Evolutionary conservation across 2,113 vertebrate genomes (phyloP), one percentile per base, ranked within the genome.

Genomic region (Planiliza haematocheilus): DNA sequence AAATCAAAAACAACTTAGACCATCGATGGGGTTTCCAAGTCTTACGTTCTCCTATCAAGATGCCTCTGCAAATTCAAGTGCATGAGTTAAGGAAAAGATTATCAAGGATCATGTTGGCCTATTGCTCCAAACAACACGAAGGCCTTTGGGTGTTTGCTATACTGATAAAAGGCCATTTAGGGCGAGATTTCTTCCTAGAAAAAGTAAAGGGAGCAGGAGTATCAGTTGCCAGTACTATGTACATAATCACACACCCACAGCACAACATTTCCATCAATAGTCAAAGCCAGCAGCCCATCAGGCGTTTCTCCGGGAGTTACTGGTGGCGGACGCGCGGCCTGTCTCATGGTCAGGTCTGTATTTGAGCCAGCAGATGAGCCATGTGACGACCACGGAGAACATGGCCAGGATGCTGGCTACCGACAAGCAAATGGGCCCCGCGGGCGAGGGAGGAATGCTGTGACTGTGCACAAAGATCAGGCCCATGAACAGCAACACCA

Each of bases 401-500:
- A 98, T 95, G 63, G 96, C 96, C 58, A 98, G 89, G 88, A 96
- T 95, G 92, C 96, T 96, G 84, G 96, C 96, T 4, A 97, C 95
- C 2, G 96, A 97, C 86, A 98, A 65, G 77, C 96, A 97, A 69
- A 96, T 96, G 62, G 96, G 96, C 57, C 96, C 97, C 62, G 96
- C 95, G 3, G 96, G 96, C 55, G 96, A 97, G 10, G 96, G 94
- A 3, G 95, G 92, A 34, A 91, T 94, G 65, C 93, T 91, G 91
- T 96, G 95, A 72, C 95, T 96, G 91, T 97, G 96, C 88, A 97
- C 95, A 58, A 98, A 97, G 85, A 97, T 96, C 75, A 97, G 95
- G 87, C 96, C 96, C 88, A 96, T 95, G 93, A 97, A 97, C 48
- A 98, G 94, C 89, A 97, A 72, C 86, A 97, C 95, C 80, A 97